Evolutionary conservation across 30 jellyfish, hydroid and myxozoan genomes (phyloP), one percentile per base, ranked within the genome.

Genomic region (Turritopsis rubra): DNA sequence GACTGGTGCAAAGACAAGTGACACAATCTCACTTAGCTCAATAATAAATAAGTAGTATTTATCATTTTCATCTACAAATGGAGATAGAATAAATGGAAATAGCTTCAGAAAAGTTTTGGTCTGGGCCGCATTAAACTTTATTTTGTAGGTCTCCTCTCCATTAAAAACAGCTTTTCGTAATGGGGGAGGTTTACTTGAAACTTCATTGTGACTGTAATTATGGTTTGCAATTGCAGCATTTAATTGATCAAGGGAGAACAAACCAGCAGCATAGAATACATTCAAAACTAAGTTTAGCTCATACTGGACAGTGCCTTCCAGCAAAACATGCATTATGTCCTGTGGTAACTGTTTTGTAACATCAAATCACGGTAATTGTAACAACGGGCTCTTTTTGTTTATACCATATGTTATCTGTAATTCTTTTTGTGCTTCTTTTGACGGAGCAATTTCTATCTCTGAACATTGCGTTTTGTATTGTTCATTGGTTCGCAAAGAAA

Each of bases 281-380:
- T 7, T 24, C 19, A 28, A 52, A 19, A 29, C 74, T 65, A 54
- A 26, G 20, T 75, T 70, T 16, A 28, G 8, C 52, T 82, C 89
- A 31, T 84, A 84, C 21, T 73, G 87, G 0, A 75, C 90, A 25
- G 52, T 52, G 28, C 90, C 86, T 84, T 84, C 86, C 8, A 72
- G 73, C 80, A 84, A 52, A 13, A 80, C 53, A 52, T 84, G 90
- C 90, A 84, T 84, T 22, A 84, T 74, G 70, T 84, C 90, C 23
- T 84, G 90, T 18, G 90, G 90, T 8, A 84, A 28, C 41, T 84
- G 90, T 60, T 53, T 74, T 18, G 82, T 29, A n/a, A 84, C 71
- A 54, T 84, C 90, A 84, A 84, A 84, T 52, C 52, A 60, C 18
- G 73, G 86, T 5, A 84, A 78, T 25, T 72, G n/a, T 52, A 66